These are phyloP conservation scores for Drosophila engyochracea DNA, from an alignment of 2,888 invertebrate species.

Conservation along the genomic window DNA sequence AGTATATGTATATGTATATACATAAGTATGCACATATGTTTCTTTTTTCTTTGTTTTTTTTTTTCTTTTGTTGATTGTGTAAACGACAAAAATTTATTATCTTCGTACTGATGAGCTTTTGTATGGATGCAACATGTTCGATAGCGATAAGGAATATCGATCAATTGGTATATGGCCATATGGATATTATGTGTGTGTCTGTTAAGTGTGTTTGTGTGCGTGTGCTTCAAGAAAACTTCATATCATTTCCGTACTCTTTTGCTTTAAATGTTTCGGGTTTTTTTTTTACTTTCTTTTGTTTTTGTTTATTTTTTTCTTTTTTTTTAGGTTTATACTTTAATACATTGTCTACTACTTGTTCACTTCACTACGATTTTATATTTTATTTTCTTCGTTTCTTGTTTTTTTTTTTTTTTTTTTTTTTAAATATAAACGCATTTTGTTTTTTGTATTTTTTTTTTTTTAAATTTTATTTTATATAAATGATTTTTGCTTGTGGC, in stretches of 20 bases:
- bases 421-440: slow-evolving; percentile 73
- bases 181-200: slow-evolving; percentile 10
- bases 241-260: slow-evolving; percentile 25
- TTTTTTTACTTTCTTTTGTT: slow-evolving; percentile 6
- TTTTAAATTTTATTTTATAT: slow-evolving; percentile 65
- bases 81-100: slow-evolving; percentile 29
- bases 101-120: slow-evolving; percentile 43
- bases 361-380: slow-evolving; percentile 46
- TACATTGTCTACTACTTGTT: slow-evolving; percentile 59
- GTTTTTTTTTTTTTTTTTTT: slow-evolving; percentile 15
- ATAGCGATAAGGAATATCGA: slow-evolving; percentile 55
- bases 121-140: slow-evolving; percentile 30
- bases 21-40: slow-evolving; percentile 12
- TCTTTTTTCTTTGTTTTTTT: not conserved
- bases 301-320: slow-evolving; percentile 4
- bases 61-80: slow-evolving; percentile 35
- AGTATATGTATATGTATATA: slow-evolving; percentile 22
- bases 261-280: slow-evolving; percentile 17
- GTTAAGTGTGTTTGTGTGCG: slow-evolving; percentile 24
- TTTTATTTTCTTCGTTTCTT: slow-evolving; percentile 19
- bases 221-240: slow-evolving; percentile 41
- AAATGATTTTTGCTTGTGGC: slow-evolving; percentile 74
- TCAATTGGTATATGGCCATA: slow-evolving; percentile 44
- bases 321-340: slow-evolving; percentile 20
- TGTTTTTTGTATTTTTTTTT: slow-evolving; percentile 42